Evolutionary conservation across 2,797 vertebrate species (phyloP).

Genomic region (Spinibarbus caldwelli): DNA sequence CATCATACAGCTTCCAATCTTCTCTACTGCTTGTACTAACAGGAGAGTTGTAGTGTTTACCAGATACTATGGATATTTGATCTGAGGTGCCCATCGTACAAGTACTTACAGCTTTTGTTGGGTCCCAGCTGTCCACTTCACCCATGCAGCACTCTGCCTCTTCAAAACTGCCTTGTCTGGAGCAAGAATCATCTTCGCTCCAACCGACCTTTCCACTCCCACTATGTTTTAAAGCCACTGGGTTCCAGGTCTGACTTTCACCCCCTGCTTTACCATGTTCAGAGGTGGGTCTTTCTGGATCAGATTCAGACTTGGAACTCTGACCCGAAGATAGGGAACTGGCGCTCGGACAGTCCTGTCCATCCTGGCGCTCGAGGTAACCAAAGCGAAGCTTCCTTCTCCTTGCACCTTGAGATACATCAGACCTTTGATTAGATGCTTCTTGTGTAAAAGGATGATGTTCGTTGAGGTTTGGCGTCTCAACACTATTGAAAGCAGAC

Average conservation of each 20-base stretch:
- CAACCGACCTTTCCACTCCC: conserved; percentile 55
- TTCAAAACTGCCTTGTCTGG: conserved; percentile 64
- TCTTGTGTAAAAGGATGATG: conserved; percentile 65
- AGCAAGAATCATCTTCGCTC: conserved; percentile 65
- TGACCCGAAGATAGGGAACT: conserved; percentile 82
- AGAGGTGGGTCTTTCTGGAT: conserved; percentile 67
- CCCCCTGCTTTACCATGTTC: conserved; percentile 39
- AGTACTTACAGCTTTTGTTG: conserved; percentile 56
- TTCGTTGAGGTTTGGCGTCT: conserved; percentile 60
- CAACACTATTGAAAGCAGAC: conserved; percentile 55
- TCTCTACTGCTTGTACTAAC: conserved; percentile 69
- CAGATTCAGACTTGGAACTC: conserved; percentile 78
- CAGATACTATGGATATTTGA: conserved; percentile 59
- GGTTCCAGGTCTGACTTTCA: conserved; percentile 60
- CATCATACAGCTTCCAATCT: conserved; percentile 64
- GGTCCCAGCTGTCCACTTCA: conserved; percentile 64
- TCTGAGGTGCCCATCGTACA: conserved; percentile 66
- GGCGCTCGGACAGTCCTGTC: conserved; percentile 75
- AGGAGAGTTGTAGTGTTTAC: conserved; percentile 73
- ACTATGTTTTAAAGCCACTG: conserved; percentile 40
- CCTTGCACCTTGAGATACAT: conserved; percentile 66
- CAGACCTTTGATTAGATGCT: conserved; percentile 70
- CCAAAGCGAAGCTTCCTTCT: conserved; percentile 71
- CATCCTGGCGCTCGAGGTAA: conserved; percentile 71
- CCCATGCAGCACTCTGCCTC: conserved; percentile 65